A percentile compares a stretch with the other conserved stretches of the same genome.
Conservation (phyloP, 2,888 invertebrate genomes). For the Creontiades dilutus region DNA sequence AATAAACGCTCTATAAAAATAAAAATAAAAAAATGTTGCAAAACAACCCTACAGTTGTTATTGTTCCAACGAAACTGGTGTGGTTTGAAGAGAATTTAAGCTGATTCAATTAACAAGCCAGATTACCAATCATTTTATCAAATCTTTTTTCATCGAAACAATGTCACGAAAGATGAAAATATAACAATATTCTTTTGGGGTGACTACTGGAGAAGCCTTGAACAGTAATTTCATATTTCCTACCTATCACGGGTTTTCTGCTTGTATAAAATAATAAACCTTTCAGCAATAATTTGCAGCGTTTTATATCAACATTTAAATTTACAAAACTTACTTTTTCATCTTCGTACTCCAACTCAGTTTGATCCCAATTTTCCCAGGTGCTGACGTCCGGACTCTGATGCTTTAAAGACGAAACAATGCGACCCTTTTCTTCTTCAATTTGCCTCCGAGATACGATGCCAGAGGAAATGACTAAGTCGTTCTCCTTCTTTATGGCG, state of each 20-base stretch:
- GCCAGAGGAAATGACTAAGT: not conserved
- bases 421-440: slow-evolving; percentile 63
- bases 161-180: too few species aligned
- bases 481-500: slow-evolving; percentile 37
- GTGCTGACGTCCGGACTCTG: slow-evolving; percentile 79
- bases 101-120: too few species aligned
- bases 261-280: too few species aligned
- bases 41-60: too few species aligned
- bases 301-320: not conserved
- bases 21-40: not conserved
- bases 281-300: too few species aligned
- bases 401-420: slow-evolving; percentile 23
- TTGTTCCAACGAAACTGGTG: not conserved
- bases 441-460: slow-evolving; percentile 52
- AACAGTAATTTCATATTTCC: too few species aligned
- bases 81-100: not conserved
- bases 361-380: slow-evolving; percentile 88
- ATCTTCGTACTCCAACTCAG: slow-evolving; percentile 89
- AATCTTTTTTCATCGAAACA: too few species aligned
- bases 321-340: slow-evolving; percentile 80
- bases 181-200: too few species aligned
- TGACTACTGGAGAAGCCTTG: too few species aligned
- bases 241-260: too few species aligned
- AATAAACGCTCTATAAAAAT: too few species aligned
- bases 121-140: too few species aligned